A percentile compares a stretch with the other conserved stretches of the same genome.
These are phyloP conservation scores for Hirtodrosophila histrioides DNA, from an alignment of 2,888 invertebrate species.

Conservation along the genomic window DNA sequence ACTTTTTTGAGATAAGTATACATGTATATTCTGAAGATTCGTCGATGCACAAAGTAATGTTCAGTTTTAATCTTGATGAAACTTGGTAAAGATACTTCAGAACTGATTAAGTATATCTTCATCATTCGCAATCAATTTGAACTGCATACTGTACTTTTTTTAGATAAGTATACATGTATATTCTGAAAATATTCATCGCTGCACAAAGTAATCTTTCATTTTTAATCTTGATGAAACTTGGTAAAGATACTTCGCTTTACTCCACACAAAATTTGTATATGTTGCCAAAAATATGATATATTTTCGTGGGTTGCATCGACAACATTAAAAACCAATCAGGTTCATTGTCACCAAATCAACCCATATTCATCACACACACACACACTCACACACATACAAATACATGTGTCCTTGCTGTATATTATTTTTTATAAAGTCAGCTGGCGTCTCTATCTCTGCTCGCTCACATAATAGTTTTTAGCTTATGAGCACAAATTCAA, in stretches of 20 bases:
- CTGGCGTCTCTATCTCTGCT: constrained; percentile 47
- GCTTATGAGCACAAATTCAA: constrained; percentile 79
- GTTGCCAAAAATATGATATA: constrained; percentile 1
- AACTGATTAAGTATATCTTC: no score
- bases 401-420: constrained; percentile 1
- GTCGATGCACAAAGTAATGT: no score
- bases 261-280: constrained; percentile 1
- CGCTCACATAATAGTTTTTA: constrained; percentile 72
- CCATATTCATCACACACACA: constrained; percentile 43
- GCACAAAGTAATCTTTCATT: no score
- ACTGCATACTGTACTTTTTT: no score
- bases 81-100: no score
- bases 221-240: no score
- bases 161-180: no score
- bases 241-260: neutral
- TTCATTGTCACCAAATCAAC: constrained; percentile 74
- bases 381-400: constrained; percentile 10
- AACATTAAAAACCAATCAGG: constrained; percentile 75
- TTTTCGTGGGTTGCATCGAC: constrained; percentile 13
- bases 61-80: no score
- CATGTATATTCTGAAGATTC: no score
- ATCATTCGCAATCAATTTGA: no score
- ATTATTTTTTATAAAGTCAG: constrained; percentile 30
- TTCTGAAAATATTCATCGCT: no score
- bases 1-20: no score